Base-by-base conservation (phyloP, 2,797 vertebrate species). In the Chaetophractus vellerosus region DNA sequence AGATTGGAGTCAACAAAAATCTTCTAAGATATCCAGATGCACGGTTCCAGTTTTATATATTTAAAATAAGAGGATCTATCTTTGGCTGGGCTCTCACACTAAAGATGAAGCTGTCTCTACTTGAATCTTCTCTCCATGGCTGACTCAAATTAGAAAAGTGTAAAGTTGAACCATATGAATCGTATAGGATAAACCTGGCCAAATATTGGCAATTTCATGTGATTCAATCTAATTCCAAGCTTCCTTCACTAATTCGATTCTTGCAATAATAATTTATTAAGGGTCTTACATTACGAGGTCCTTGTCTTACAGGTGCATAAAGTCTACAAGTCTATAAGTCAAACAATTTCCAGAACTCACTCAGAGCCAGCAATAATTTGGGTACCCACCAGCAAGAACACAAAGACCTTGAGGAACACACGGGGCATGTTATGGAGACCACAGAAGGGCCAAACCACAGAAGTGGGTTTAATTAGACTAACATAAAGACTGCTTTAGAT, bases 261-360 rank as follows among this genome's bases (percentile, higher is more conserved):
- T 71, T 84, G 45, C 28, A 76, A 75, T 85, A 88, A 24, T 41
- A n/a, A 10, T 57, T 83, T n/a, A n/a, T 41, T 26, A 59, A 90
- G 6, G 66, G 26, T 1, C 33, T 78, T 71, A 12, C 18, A 52
- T 84, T 76, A 19, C 31, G 31, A 63, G 55, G 12, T 59, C 36
- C 41, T n/a, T 88, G 36, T 38, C 5, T 36, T 68, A 36, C 19
- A 78, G 19, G 0, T 63, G 8, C 2, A 87, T 45, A 74, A 69
- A 85, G 9, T 52, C 61, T 80, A 9, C 9, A 59, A 21, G 28
- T 8, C 48, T 68, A 50, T 11, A 90, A 38, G 23, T 16, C 41
- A 72, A 88, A 64, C 23, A 96, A 41, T 68, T 76, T 28, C 63
- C 87, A 41, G 26, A 91, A 15, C 18, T 82, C 75, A 79, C n/a